Base-by-base conservation (phyloP, 1,140 invertebrate genomes). In the Mamestra configurata region DNA sequence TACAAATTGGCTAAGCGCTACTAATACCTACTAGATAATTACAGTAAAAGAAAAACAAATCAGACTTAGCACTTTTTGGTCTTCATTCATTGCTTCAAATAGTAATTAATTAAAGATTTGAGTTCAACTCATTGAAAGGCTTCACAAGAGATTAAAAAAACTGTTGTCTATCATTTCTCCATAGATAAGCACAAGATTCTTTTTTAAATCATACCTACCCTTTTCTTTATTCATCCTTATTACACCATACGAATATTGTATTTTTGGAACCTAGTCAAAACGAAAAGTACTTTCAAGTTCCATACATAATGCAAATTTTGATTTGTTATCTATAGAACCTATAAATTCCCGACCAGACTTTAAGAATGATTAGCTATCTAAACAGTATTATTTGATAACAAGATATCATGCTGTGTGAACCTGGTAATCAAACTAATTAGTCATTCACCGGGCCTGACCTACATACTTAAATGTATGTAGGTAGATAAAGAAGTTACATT, bases 341-440 rank as follows among this genome's bases (percentile, higher is more conserved):
- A 27, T 53, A 31, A 18, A 55, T 53, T 13, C 8, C 0, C 70
- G 18, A 35, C 13, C 49, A 20, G 49, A 72, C 24, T 55, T 72
- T 72, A 35, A 64, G 0, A 64, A 64, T 13, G 31, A 64, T 64
- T 40, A 64, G 31, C 24, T 64, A 64, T 64, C 59, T 64, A 24
- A 55, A 55, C 20, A 55, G 11, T 24, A 24, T 55, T 10, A 64
- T 64, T 35, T 40, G 59, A 64, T 64, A 64, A 10, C 31, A 46
- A 13, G 4, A 35, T 22, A 37, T 35, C 27, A 61, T 35, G 13
- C 15, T 18, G 35, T 4, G 18, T 37, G 35, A 40, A 20, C 5
- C 31, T 64, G 27, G 27, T 31, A 18, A 37, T 22, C 15, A 37
- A 37, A 8, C 5, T 64, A 40, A 64, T 64, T 35, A 37, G 59